Evolutionary conservation across 1,140 invertebrate genomes (phyloP), one percentile per base, ranked within the genome.

Genomic region (Olivierus martensii): DNA sequence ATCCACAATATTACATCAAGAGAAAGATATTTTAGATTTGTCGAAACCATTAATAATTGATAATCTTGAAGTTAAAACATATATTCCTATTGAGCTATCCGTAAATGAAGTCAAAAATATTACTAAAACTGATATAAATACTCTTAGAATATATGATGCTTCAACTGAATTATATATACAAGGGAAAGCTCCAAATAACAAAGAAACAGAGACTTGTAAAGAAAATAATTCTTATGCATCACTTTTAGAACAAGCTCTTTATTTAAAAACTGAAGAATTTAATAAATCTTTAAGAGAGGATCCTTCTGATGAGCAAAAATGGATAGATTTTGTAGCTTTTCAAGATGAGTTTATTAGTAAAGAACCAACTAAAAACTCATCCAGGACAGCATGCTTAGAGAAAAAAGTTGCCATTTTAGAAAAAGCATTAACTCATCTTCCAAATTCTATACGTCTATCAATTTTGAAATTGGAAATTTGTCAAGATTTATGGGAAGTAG

Each of bases 271-370:
- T 10, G 62, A 60, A 21, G 58, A 59, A 11, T 74, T 63, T 50
- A 74, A 74, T 58, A 62, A 66, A 52, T 52, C 55, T 44, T 53
- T 71, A 14, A 58, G 63, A 43, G 64, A 69, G 28, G 57, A 69
- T 43, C 69, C 72, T 21, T 42, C 57, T 9, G 63, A 73, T 62
- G 58, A 68, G 12, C 47, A 67, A 38, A 38, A 67, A 14, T 75
- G 73, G 73, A 38, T 74, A 3, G 68, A 74, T 28, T 74, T 74
- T 69, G 63, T 74, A 6, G 55, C 64, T 19, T 74, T 71, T 60
- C 73, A 75, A 60, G 70, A 70, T 52, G 35, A 43, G 43, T 49
- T 49, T 9, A 52, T 22, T 5, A 47, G 44, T 34, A 46, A 34
- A 49, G 41, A 59, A 52, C 36, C 17, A 34, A 49, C n/a, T 12